Evolutionary conservation across 2,113 vertebrate species (phyloP), one percentile per base, ranked within the genome.

Genomic region (Tretioscincus oriximinensis): DNA sequence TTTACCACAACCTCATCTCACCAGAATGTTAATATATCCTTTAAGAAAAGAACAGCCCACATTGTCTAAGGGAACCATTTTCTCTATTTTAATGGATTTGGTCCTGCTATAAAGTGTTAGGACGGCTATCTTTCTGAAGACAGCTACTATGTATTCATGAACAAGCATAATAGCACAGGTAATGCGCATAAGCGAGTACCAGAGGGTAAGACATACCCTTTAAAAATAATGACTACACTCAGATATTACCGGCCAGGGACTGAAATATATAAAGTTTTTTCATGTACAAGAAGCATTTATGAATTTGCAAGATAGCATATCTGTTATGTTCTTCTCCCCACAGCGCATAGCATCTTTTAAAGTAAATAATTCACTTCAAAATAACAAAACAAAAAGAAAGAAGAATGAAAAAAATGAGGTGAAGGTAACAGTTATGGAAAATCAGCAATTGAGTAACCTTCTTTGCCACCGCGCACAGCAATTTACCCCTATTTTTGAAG

Each of bases 11-110:
- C 16, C 35, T 21, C 26, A 1, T 47, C 12, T 79, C 73, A 85
- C 73, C 70, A n/a, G 76, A 87, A 91, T 73, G 71, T 84, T 70
- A 81, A 66, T 7, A 0, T 31, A 45, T 61, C 78, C 70, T 90
- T 85, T 88, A 87, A 78, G 81, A 78, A 83, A 86, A 88, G 76
- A 84, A 83, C 9, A 85, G 64, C 73, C 65, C 84, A 77, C 49
- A 26, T 84, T 20, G 64, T 70, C 66, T 83, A 80, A 77, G 65
- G 70, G 51, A 82, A 73, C 67, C 61, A 0, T 73, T 85, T 83
- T 75, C 86, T 60, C 85, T 66, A 61, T 60, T 90, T 81, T 78
- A 90, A 86, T 64, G 69, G 82, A 76, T 89, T 83, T 77, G 45
- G 35, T 35, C 67, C 78, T 31, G 26, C 67, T 64, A 66, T 73